Base-by-base conservation (phyloP, 2,888 invertebrate genomes). In the Gnatocerus cornutus region DNA sequence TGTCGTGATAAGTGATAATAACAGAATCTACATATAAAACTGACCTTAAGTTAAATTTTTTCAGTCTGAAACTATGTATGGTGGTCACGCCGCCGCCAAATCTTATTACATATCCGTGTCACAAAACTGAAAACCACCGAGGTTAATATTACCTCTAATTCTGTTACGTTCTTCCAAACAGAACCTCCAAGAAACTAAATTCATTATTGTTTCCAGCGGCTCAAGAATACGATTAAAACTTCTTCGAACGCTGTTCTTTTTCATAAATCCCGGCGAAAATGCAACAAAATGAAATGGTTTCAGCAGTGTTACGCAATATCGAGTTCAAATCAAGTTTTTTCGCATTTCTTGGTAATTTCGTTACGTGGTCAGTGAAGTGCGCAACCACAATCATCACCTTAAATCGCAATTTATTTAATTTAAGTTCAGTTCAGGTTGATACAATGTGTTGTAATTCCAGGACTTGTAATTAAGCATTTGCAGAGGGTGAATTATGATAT, bases 91-190 rank as follows among this genome's bases (percentile, higher is more conserved):
- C 14, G n/a, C 37, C 4, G 45, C 12, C 9, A 41, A 55, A 45
- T 45, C 27, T 21, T 21, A 21, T 21, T 43, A 48, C 27, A 16
- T 48, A 14, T 16, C 13, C 16, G 6, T 48, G 16, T 7, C 14
- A 59, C 21, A 58, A 37, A 30, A 29, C 21, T 4, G 30, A 59
- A 45, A 59, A 59, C 3, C 33, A 14, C 10, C 46, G 50, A 39
- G 50, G 48, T 12, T 48, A 21, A 62, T 48, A 48, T 62, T 62
- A 46, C 50, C 33, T 8, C 50, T 62, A 62, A 62, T 50, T 62
- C 29, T 10, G 27, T 62, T 62, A 33, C 29, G 16, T 9, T 27
- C 29, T 46, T 33, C 59, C 27, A 29, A 58, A 29, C 59, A 55
- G 37, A 33, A 50, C 16, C 56, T 39, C 41, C 4, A 7, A 5